Percentiles rank a stretch among this genome's conserved stretches.
Evolutionary conservation across 2,888 invertebrate species (phyloP).

Genomic region (Steinernema hermaphroditum): DNA sequence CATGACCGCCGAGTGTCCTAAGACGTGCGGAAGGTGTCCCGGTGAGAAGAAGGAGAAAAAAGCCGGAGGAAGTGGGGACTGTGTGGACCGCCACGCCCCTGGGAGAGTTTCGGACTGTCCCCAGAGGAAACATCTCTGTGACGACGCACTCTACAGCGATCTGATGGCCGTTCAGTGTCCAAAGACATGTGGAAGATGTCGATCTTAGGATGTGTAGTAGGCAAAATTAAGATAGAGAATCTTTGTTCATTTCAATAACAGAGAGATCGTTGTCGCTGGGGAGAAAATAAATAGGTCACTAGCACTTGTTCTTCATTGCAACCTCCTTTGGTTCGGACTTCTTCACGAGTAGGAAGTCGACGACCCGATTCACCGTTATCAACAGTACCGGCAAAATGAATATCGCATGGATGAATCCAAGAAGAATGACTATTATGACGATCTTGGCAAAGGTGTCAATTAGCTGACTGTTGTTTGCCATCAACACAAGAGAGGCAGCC

Average conservation of each 20-base stretch:
- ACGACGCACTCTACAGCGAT: not conserved
- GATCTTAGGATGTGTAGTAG: too few species aligned
- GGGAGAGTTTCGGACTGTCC: not conserved
- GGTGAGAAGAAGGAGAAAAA: not conserved
- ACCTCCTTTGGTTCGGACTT: too few species aligned
- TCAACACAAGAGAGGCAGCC: not conserved
- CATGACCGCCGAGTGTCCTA: not conserved
- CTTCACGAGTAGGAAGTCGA: not conserved
- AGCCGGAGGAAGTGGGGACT: not conserved
- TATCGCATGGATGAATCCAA: slow-evolving; percentile 15
- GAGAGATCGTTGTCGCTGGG: too few species aligned
- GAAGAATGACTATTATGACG: not conserved
- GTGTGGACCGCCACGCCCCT: not conserved
- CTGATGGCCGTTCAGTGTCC: not conserved
- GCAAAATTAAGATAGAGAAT: too few species aligned
- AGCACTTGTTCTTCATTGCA: too few species aligned
- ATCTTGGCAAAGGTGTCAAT: slow-evolving; percentile 4
- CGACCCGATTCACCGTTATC: not conserved
- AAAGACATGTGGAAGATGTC: not conserved
- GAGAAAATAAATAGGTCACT: too few species aligned
- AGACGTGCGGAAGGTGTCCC: not conserved
- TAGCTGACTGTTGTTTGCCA: not conserved
- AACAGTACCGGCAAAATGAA: not conserved
- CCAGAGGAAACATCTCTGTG: not conserved
- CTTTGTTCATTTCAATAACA: too few species aligned